Evolutionary conservation across 2,797 vertebrate genomes (phyloP), one percentile per base, ranked within the genome.

Genomic region (Lerista edwardsae): DNA sequence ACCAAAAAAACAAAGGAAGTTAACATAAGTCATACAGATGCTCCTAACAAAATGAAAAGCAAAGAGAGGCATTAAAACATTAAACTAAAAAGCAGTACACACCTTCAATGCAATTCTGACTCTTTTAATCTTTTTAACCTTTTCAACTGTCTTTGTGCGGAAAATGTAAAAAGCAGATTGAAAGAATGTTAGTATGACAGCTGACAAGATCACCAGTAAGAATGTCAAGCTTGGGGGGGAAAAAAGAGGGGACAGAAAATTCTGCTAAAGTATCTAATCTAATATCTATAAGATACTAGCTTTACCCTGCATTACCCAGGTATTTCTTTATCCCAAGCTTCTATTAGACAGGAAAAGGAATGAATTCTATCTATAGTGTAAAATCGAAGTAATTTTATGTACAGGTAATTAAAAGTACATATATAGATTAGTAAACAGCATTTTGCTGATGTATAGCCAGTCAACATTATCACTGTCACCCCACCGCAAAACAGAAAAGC

Each of bases 61-160:
- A 79, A 72, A 84, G 95, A 93, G 95, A 88, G 89, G 96, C 93
- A 94, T 93, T 96, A 88, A 92, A 95, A 95, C 91, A 93, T 90
- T 96, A 94, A 97, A 96, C 96, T 94, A 93, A 97, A 97, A 95
- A 97, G 95, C 97, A 97, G 98, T 99, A 99, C 98, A 98, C 99
- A 99, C 98, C 98, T 99, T 99, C 90, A 99, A 96, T 92, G 98
- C 98, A 98, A 99, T 98, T 98, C 98, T 99, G 98, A 99, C 97
- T 97, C 98, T 98, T 97, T 98, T 99, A 97, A 99, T 98, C 98
- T 99, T 99, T 99, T 99, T 99, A 98, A 99, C 97, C 97, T 98
- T 99, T 98, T 99, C 98, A 98, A 99, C 96, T 98, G 98, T 99
- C 98, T 99, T 99, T 99, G 97, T 96, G 97, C 96, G 94, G 96